Percentiles rank a stretch among this genome's conserved stretches.
Evolutionary conservation across 2,888 invertebrate genomes (phyloP).

Genomic region (Synanthedon formicaeformis): DNA sequence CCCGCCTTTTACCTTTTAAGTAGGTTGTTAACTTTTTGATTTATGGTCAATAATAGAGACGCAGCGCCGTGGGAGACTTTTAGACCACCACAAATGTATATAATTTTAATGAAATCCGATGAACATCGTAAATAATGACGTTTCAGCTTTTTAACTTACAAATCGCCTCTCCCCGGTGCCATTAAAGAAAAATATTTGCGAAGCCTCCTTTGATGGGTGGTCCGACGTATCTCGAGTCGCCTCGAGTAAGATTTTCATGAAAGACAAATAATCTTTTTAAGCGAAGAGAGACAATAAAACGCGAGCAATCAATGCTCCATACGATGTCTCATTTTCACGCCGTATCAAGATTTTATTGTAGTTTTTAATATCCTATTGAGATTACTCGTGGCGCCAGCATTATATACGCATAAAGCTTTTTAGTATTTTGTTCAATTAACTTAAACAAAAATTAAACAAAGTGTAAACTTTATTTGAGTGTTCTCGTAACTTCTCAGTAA

Average conservation of each 20-base stretch:
- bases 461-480: too few relatives aligned
- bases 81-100: slow-evolving; percentile 52
- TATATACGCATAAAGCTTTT: neutral
- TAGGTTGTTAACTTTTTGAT: slow-evolving; percentile 72
- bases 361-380: neutral
- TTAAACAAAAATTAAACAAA: too few relatives aligned
- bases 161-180: neutral
- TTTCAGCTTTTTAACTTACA: neutral
- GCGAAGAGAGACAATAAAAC: too few relatives aligned
- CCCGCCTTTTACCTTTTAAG: slow-evolving; percentile 64
- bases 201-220: neutral
- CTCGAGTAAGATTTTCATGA: neutral
- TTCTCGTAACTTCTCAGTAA: too few relatives aligned
- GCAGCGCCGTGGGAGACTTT: slow-evolving; percentile 67
- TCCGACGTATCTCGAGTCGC: neutral
- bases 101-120: slow-evolving; percentile 64
- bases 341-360: neutral
- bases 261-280: neutral
- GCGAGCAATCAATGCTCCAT: neutral
- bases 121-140: slow-evolving; percentile 16
- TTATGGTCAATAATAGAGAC: slow-evolving; percentile 70
- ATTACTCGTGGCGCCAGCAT: slow-evolving; percentile 4
- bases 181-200: neutral
- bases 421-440: too few relatives aligned
- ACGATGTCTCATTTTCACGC: neutral